These are phyloP conservation scores for Halictus ligatus DNA, from an alignment of 2,888 invertebrate genomes.

Conservation along the genomic window DNA sequence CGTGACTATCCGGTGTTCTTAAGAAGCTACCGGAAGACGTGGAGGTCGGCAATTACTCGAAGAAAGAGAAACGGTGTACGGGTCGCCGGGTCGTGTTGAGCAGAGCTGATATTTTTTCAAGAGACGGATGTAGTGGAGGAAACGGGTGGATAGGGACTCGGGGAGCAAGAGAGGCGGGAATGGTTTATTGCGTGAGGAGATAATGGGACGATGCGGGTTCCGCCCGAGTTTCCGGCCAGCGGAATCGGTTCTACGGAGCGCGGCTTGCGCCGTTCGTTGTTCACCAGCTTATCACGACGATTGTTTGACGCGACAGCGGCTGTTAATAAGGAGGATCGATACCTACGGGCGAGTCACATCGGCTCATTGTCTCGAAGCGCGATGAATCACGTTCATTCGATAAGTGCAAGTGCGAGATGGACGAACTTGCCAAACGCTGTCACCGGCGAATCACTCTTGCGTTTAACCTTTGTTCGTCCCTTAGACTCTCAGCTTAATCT, in stretches of 20 bases:
- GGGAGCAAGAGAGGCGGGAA: conserved; percentile 29
- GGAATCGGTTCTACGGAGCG: conserved; percentile 24
- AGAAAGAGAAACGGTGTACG: conserved; percentile 30
- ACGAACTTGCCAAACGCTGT: neutral
- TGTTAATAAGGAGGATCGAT: conserved; percentile 13
- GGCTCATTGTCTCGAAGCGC: neutral
- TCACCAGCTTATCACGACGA: conserved; percentile 6
- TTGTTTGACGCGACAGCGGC: neutral
- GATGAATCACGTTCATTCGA: neutral
- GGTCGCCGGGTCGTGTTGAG: neutral
- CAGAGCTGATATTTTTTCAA: conserved; percentile 49
- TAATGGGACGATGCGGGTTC: conserved; percentile 59
- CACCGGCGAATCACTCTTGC: neutral
- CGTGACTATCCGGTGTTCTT: no score
- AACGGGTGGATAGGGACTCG: conserved; percentile 10
- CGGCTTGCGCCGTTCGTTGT: neutral
- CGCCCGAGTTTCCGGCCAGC: conserved; percentile 26
- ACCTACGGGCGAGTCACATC: neutral
- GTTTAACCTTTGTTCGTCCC: neutral
- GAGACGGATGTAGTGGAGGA: conserved; percentile 38
- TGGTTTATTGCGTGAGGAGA: conserved; percentile 59
- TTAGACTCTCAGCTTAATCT: no score
- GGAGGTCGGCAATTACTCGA: conserved; percentile 37
- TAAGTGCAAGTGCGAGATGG: neutral
- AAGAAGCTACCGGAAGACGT: conserved; percentile 19